Percentiles rank a stretch among this genome's conserved stretches.
phyloP scores from a whole-genome alignment of 2,888 invertebrate species.

The Drosophila diplacantha region DNA sequence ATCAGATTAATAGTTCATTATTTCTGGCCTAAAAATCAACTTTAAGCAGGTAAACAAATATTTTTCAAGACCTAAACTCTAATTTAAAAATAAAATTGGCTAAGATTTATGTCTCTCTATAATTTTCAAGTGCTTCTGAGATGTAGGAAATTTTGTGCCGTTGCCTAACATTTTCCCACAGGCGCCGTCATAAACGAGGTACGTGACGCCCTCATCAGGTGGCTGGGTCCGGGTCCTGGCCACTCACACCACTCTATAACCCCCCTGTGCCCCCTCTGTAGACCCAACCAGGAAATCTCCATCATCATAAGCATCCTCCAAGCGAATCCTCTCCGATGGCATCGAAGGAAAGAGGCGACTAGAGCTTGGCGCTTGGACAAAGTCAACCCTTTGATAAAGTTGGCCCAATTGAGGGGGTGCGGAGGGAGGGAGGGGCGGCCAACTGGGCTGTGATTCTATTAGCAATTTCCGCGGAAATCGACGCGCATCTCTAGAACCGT shows the following conservation, averaged over 20 bases:
- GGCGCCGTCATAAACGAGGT: constrained; percentile 62
- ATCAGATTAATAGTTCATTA: no score
- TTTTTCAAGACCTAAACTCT: neutral
- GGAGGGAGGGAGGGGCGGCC: constrained; percentile 1
- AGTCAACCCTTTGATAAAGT: constrained; percentile 66
- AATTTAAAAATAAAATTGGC: neutral
- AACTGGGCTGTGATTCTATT: constrained; percentile 60
- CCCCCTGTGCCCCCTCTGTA: no score
- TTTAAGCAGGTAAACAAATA: neutral
- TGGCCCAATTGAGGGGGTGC: constrained; percentile 3
- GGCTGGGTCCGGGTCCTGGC: constrained; percentile 41
- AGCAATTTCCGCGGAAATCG: constrained; percentile 67
- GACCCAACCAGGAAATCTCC: constrained; percentile 9
- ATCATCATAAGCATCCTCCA: constrained; percentile 25
- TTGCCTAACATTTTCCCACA: constrained; percentile 46
- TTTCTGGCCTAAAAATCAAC: no score
- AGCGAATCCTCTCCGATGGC: constrained; percentile 23
- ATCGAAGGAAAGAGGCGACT: constrained; percentile 21
- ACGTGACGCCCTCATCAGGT: constrained; percentile 69
- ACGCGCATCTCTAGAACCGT: constrained; percentile 64
- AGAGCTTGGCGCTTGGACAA: constrained; percentile 55
- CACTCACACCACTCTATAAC: no score
- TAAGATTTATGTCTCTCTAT: neutral
- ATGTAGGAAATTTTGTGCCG: neutral
- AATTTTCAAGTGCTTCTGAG: constrained; percentile 1